Evolutionary conservation across 2,888 invertebrate genomes (phyloP), one percentile per base, ranked within the genome.

Genomic region (Taenaris catops): DNA sequence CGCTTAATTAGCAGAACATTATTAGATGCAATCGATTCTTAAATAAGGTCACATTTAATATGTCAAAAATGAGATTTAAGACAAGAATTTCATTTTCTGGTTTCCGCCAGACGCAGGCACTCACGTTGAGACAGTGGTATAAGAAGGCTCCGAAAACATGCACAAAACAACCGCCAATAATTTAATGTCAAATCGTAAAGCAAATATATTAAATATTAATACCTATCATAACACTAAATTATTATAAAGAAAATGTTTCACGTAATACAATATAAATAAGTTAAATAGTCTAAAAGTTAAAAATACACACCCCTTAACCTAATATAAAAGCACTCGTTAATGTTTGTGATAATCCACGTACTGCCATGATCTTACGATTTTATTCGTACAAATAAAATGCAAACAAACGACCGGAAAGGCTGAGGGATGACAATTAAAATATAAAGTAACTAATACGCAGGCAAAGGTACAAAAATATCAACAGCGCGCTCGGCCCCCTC

Each of bases 251-350:
- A 86, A 86, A 79, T 72, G 68, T 72, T 84, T 76, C 81, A 80
- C 75, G 72, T 79, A 83, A 84, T 84, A 80, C 78, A 78, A 80
- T 81, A 79, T 78, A 84, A 86, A 86, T 86, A 86, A 86, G 84
- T 84, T 84, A 83, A 84, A 84, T 83, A 84, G 75, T 83, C 84
- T 84, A 86, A 83, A 84, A 69, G 73, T 84, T 84, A 81, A 84
- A 84, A 84, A 80, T 86, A 86, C 86, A 86, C 86, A 83, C 86
- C 55, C 66, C 83, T 69, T 83, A 84, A 83, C 78, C 83, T 84
- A 84, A 80, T 78, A 72, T 67, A 84, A 86, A 84, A 83, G 74
- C 86, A 81, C 74, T 78, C 79, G 66, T 67, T n/a, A 64, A 50
- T 48, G 65, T 63, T 72, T 65, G 66, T 66, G 57, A 58, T 63